These are phyloP conservation scores for Neodiprion pinetum DNA, from an alignment of 1,140 invertebrate genomes.

Conservation along the genomic window DNA sequence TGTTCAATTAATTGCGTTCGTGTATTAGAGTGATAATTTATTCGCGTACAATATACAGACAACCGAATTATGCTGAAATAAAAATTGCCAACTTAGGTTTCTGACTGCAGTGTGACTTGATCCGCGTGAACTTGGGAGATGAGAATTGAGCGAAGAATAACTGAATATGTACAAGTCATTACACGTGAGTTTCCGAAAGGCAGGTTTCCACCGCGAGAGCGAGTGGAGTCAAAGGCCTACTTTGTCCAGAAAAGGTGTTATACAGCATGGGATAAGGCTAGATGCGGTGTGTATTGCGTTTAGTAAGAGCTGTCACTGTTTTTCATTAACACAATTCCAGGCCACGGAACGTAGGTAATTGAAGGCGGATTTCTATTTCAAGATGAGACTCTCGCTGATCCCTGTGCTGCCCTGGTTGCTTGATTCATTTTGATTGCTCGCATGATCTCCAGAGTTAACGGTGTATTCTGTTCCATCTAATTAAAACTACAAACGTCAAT, in stretches of 20 bases:
- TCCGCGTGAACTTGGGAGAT: neutral
- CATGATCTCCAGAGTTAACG: neutral
- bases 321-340: constrained; percentile 7
- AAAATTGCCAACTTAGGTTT: no score
- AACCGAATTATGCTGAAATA: no score
- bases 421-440: neutral
- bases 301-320: constrained; percentile 7
- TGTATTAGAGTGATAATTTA: no score
- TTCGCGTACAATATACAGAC: no score
- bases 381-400: neutral
- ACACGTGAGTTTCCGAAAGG: constrained; percentile 28
- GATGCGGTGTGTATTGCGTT: neutral
- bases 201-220: constrained; percentile 30
- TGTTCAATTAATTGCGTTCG: no score
- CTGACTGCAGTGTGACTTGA: no score
- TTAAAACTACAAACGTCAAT: neutral
- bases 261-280: constrained; percentile 14
- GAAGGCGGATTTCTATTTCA: constrained; percentile 7
- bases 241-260: constrained; percentile 30
- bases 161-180: neutral
- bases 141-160: neutral
- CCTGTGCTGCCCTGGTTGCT: no score
- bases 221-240: constrained; percentile 37
- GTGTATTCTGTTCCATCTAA: neutral
- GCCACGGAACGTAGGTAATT: neutral